Conservation (phyloP, 1,140 invertebrate genomes). For the Diabrotica undecimpunctata region DNA sequence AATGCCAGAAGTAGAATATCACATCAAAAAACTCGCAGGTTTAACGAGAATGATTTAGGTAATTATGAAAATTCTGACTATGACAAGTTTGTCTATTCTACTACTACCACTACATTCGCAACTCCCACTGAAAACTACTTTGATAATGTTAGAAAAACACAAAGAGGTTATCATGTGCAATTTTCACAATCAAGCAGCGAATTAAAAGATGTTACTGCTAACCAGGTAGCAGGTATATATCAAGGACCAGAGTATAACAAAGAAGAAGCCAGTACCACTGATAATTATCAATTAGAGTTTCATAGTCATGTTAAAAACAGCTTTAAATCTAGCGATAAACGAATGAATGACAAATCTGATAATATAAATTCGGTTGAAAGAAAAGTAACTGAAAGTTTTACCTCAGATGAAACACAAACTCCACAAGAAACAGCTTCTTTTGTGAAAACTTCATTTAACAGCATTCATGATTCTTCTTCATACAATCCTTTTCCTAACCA, state of each 20-base stretch:
- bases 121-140: background rate
- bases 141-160: background rate
- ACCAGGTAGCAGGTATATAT: no score
- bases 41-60: background rate
- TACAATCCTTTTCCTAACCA: conserved; percentile 39
- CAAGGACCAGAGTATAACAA: background rate
- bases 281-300: background rate
- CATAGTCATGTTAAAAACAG: no score
- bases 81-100: background rate
- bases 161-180: conserved; percentile 21
- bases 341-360: background rate
- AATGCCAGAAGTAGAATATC: no score
- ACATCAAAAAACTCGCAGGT: conserved; percentile 4
- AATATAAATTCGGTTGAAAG: background rate
- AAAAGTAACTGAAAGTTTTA: conserved; percentile 9
- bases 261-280: background rate
- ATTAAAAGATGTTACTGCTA: background rate
- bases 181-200: conserved; percentile 9
- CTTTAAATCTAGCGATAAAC: background rate
- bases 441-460: conserved; percentile 45
- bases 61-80: background rate
- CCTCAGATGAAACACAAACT: conserved; percentile 63
- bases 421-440: conserved; percentile 69
- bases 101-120: background rate
- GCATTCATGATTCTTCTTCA: conserved; percentile 28